A percentile compares a stretch with the other conserved stretches of the same genome.
Conservation (phyloP, 2,113 vertebrate genomes). For the Pelvicachromis taeniatus region DNA sequence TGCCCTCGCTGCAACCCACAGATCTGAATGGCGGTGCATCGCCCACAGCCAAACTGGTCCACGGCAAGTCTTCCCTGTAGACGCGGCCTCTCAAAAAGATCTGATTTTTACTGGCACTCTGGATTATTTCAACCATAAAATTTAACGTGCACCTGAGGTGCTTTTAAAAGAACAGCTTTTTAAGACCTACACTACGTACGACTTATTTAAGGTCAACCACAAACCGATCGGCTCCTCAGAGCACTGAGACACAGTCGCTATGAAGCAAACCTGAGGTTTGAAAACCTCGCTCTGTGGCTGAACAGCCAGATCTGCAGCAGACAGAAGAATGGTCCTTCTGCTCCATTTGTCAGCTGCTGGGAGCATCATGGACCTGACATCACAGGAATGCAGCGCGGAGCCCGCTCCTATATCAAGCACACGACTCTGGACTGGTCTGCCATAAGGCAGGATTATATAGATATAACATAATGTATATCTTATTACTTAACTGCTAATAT, state of each 20-base stretch:
- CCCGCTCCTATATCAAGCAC: background rate
- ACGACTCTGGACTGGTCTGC: background rate
- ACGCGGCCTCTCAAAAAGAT: background rate
- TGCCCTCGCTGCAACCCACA: constrained; percentile 12
- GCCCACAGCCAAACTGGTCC: background rate
- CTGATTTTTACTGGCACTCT: background rate
- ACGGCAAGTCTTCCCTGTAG: background rate
- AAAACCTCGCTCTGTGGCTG: background rate
- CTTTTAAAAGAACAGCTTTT: background rate
- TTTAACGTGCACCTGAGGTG: accelerated
- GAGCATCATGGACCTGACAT: background rate
- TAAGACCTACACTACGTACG: background rate
- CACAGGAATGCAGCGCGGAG: background rate
- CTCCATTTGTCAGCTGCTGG: background rate
- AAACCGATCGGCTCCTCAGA: background rate
- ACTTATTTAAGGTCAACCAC: background rate
- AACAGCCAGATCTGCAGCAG: background rate
- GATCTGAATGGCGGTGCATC: background rate
- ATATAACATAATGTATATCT: background rate
- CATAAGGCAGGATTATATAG: background rate
- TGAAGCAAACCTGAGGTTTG: background rate
- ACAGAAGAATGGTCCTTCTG: background rate
- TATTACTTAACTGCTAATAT: background rate
- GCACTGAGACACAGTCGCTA: background rate
- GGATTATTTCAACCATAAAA: background rate